phyloP scores from a whole-genome alignment of 2,797 vertebrate genomes.

The Gallirallus australis region DNA sequence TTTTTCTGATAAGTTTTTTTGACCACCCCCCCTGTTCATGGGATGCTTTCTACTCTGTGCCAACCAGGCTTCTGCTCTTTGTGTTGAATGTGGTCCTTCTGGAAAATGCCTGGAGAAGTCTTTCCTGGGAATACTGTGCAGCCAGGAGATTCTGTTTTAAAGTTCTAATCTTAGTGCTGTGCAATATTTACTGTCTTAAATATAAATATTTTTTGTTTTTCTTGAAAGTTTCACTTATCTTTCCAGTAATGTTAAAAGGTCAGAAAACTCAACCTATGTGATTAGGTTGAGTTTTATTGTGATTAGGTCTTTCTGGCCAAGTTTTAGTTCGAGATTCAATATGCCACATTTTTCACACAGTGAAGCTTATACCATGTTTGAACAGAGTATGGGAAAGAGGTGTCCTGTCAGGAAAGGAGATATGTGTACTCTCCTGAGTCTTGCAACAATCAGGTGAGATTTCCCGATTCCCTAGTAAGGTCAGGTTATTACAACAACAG shows the following conservation, averaged over 20 bases:
- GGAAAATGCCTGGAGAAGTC: neutral
- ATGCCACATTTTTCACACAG: neutral
- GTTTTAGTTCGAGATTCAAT: neutral
- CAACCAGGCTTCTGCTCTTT: neutral
- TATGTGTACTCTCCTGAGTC: neutral
- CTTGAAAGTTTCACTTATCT: neutral
- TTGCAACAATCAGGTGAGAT: neutral
- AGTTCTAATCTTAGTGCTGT: neutral
- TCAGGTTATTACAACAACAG: neutral
- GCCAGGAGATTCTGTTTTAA: neutral
- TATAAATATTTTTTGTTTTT: neutral
- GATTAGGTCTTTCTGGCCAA: neutral
- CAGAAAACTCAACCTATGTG: neutral
- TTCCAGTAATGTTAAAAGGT: neutral
- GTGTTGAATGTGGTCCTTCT: neutral
- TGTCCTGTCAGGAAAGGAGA: neutral
- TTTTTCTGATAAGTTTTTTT: neutral
- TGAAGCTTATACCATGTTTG: neutral
- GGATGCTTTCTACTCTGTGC: neutral
- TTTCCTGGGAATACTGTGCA: neutral
- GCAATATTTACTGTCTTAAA: neutral
- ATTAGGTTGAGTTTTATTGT: neutral
- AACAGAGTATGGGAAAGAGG: neutral
- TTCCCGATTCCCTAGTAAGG: slow-evolving; percentile 10
- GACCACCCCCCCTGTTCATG: neutral